Conservation (phyloP, 2,113 vertebrate genomes). For the Piprites chloris region DNA sequence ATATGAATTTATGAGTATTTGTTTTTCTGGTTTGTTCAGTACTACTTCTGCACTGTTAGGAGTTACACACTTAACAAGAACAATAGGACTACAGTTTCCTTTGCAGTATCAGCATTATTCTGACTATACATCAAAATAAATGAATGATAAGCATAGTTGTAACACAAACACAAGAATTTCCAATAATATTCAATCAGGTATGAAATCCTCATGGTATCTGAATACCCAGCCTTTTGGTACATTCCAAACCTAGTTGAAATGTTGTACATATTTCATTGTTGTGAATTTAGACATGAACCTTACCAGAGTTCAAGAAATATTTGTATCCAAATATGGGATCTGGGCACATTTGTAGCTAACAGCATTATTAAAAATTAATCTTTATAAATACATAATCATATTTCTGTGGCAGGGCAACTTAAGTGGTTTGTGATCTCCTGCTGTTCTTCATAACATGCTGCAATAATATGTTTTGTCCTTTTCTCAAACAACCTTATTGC, state of each 20-base stretch:
- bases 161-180: not conserved
- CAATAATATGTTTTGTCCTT: not conserved
- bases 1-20: not conserved
- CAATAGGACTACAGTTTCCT: not conserved
- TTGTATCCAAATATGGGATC: not conserved
- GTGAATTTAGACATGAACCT: constrained; percentile 19
- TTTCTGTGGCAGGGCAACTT: not conserved
- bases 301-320: constrained; percentile 14
- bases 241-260: not conserved
- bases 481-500: not conserved
- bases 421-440: constrained; percentile 9
- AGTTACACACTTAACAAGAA: not conserved
- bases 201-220: not conserved
- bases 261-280: not conserved
- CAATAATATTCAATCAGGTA: not conserved
- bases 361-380: constrained; percentile 56
- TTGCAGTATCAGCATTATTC: not conserved
- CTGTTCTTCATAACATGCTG: constrained; percentile 23
- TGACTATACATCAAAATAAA: not conserved
- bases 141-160: not conserved
- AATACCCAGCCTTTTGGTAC: not conserved
- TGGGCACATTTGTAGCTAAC: constrained; percentile 18
- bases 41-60: constrained; percentile 33
- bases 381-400: constrained; percentile 45
- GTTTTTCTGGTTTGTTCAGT: constrained; percentile 28